Conservation (phyloP, 2,888 invertebrate species). For the Micropterix aruncella region DNA sequence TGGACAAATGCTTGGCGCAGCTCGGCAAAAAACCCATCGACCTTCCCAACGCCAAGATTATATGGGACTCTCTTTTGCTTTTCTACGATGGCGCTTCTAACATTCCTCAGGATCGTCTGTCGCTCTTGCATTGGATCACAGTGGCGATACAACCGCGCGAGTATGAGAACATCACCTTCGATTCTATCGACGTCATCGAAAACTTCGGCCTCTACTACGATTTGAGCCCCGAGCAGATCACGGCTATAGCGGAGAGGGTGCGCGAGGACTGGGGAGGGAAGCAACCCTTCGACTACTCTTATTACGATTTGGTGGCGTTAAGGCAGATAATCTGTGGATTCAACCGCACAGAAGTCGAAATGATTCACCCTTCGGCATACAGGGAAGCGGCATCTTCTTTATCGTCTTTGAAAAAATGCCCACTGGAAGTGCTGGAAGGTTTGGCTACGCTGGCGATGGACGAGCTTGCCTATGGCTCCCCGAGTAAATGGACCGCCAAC, state of each 20-base stretch:
- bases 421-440: slow-evolving; percentile 24
- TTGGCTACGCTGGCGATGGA: slow-evolving; percentile 32
- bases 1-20: slow-evolving; percentile 24
- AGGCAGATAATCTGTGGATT: slow-evolving; percentile 42
- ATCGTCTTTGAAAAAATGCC: slow-evolving; percentile 31
- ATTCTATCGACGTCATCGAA: slow-evolving; percentile 35
- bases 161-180: slow-evolving; percentile 34
- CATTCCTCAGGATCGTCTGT: slow-evolving; percentile 29
- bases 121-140: slow-evolving; percentile 30
- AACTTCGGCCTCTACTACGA: slow-evolving; percentile 38
- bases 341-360: slow-evolving; percentile 32
- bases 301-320: slow-evolving; percentile 37
- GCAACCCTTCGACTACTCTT: slow-evolving; percentile 38
- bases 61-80: slow-evolving; percentile 25
- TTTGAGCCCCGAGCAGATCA: slow-evolving; percentile 25
- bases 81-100: slow-evolving; percentile 21
- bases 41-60: slow-evolving; percentile 19
- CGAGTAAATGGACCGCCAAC: slow-evolving; percentile 24
- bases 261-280: slow-evolving; percentile 37
- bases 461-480: slow-evolving; percentile 28
- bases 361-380: slow-evolving; percentile 38
- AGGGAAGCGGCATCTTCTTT: slow-evolving; percentile 30
- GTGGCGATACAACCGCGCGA: slow-evolving; percentile 32
- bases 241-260: slow-evolving; percentile 33
- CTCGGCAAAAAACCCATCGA: slow-evolving; percentile 22